Conservation (phyloP, 2,113 vertebrate genomes). For the Prionailurus bengalensis region DNA sequence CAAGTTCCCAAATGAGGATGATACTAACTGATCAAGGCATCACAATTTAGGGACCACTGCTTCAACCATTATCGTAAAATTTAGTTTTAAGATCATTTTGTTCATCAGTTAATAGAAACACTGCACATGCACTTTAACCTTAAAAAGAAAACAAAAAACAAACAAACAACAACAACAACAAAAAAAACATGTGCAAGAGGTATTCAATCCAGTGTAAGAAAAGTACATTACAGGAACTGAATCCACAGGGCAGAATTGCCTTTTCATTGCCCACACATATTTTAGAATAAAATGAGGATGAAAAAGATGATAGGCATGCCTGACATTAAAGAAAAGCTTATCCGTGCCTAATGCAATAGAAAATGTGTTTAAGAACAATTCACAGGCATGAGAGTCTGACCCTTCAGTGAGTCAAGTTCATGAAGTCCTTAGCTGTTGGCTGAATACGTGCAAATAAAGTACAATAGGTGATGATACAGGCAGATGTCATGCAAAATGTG, state of each 20-base stretch:
- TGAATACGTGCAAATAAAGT: background rate
- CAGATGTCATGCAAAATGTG: background rate
- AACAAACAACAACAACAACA: background rate
- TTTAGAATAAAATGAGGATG: slow-evolving; percentile 27
- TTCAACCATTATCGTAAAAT: background rate
- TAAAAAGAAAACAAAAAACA: background rate
- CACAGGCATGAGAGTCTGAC: slow-evolving; percentile 21
- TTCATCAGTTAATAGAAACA: slow-evolving; percentile 19
- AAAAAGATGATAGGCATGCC: background rate
- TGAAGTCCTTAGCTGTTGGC: background rate
- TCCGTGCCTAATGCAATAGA: slow-evolving; percentile 35
- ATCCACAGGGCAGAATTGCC: background rate
- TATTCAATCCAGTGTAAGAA: background rate
- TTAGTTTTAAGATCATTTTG: background rate
- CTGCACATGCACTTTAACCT: background rate
- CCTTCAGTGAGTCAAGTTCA: background rate
- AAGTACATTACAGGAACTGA: background rate
- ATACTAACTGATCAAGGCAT: no score
- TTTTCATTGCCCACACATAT: background rate
- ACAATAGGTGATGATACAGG: slow-evolving; percentile 25
- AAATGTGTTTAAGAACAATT: slow-evolving; percentile 63
- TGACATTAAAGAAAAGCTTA: slow-evolving; percentile 70
- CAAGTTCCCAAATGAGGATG: background rate
- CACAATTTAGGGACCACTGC: background rate
- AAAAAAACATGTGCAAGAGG: background rate